phyloP scores from a whole-genome alignment of 2,113 vertebrate genomes.

The Halcyon malimbica region DNA sequence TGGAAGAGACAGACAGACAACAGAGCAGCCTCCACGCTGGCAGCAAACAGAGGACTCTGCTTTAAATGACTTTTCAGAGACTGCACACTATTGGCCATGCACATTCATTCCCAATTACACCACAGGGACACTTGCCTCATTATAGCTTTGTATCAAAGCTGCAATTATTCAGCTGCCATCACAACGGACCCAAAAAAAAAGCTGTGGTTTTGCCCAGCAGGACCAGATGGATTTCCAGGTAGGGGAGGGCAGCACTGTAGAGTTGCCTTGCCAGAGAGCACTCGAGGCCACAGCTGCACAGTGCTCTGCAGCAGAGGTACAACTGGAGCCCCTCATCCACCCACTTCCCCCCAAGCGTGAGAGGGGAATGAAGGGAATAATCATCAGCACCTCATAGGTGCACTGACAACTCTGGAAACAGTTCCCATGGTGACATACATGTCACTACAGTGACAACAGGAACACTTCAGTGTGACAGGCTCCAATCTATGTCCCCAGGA shows the following conservation, averaged over 20 bases:
- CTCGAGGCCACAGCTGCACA: conserved; percentile 20
- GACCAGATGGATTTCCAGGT: conserved; percentile 54
- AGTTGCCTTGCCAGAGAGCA: not conserved
- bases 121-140: conserved; percentile 44
- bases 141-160: conserved; percentile 40
- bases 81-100: not conserved
- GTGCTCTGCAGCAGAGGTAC: not conserved
- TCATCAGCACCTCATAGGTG: conserved; percentile 27
- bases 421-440: conserved; percentile 65
- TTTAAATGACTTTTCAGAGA: conserved; percentile 39
- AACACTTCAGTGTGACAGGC: conserved; percentile 36
- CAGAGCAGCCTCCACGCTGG: not conserved
- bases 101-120: conserved; percentile 38
- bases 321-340: not conserved
- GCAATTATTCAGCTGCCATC: conserved; percentile 49
- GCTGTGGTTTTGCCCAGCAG: conserved; percentile 23
- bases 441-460: conserved; percentile 42
- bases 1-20: not conserved
- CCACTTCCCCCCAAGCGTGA: not conserved
- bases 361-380: not conserved
- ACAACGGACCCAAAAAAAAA: not conserved
- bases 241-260: not conserved
- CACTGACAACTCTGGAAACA: conserved; percentile 40
- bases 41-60: not conserved
- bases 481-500: conserved; percentile 36